Base-by-base conservation (phyloP, 2,888 invertebrate species). In the Acronicta aceris region DNA sequence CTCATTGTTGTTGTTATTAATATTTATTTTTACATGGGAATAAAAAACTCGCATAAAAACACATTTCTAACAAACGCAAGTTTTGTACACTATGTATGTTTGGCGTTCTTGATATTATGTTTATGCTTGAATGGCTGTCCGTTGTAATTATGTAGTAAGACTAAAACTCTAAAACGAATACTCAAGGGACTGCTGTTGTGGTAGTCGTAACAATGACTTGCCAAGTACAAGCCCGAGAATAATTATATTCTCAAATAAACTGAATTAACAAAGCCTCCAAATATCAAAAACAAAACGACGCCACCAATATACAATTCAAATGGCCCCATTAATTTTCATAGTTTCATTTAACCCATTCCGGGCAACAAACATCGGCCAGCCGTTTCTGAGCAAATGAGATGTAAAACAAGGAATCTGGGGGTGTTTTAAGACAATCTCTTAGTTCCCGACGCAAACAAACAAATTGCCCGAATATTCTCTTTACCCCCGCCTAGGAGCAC, bases 331-430 rank as follows among this genome's bases (percentile, higher is more conserved):
- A 72, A 74, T 77, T 78, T 73, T 68, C 64, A 54, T 68, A 68
- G 71, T 76, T 72, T 62, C 59, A 64, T 73, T 79, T 68, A 78
- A 68, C 53, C 71, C 49, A 58, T 70, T 59, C 55, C 51, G 51
- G 63, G 47, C 54, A 67, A 76, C 69, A 74, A 76, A 76, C 70
- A 71, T 61, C 51, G 74, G 73, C 60, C 68, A 69, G 72, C 73
- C 74, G 78, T 81, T 82, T 72, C 81, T 70, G 77, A 83, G 81
- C 74, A 87, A 88, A 88, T 87, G 87, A 84, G 85, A 86, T 88
- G 88, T 89, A 85, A 89, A 88, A 87, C 84, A 86, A 84, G 82
- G 81, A 85, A 86, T 87, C 83, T 82, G 71, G 82, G 78, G 71
- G 83, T 85, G 82, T 82, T 85, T 86, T 83, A 84, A 87, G 84